Evolutionary conservation across 2,888 invertebrate genomes (phyloP).

Genomic region (Diarsia mendica): DNA sequence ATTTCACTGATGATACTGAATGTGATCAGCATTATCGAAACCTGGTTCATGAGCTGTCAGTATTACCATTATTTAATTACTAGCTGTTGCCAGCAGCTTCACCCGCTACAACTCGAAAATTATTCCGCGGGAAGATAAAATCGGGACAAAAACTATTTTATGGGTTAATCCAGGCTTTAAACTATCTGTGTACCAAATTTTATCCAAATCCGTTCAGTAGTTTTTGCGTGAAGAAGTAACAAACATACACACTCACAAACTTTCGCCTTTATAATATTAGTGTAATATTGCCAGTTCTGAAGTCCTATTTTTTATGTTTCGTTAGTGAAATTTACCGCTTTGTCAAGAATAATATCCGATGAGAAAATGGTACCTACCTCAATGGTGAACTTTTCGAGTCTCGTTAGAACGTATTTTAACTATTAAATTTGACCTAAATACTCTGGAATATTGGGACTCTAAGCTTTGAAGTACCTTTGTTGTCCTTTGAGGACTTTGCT

Average conservation of each 20-base stretch:
- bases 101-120: too few species aligned
- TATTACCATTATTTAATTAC: neutral
- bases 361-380: neutral
- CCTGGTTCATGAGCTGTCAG: neutral
- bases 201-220: too few species aligned
- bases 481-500: conserved; percentile 10
- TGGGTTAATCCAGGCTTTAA: too few species aligned
- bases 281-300: neutral
- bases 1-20: neutral
- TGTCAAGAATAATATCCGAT: neutral
- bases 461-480: conserved; percentile 19
- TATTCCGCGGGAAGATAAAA: too few species aligned
- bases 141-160: too few species aligned
- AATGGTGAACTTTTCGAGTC: conserved; percentile 21
- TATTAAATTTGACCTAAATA: conserved; percentile 27
- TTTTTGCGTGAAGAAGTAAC: too few species aligned
- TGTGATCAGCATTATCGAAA: neutral
- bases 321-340: neutral
- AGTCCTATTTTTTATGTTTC: neutral
- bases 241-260: too few species aligned
- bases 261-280: too few species aligned
- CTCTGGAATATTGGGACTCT: conserved; percentile 17
- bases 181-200: too few species aligned
- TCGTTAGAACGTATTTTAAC: conserved; percentile 5
- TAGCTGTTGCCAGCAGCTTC: too few species aligned